Evolutionary conservation across 2,888 invertebrate species (phyloP).

Genomic region (Spilosoma lubricipeda): DNA sequence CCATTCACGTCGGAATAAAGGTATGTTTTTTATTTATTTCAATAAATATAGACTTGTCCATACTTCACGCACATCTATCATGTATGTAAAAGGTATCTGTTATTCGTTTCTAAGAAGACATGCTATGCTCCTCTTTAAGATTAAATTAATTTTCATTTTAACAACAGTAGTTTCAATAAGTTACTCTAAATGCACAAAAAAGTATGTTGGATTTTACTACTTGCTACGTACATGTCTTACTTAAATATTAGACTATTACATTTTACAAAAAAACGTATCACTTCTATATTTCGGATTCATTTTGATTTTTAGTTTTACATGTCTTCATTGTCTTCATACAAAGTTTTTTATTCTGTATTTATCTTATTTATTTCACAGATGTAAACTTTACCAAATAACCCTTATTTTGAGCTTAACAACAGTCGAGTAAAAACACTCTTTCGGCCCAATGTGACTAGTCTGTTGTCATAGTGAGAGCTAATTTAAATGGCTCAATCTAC

Average conservation of each 20-base stretch:
- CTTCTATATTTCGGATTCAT: neutral
- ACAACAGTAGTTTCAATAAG: neutral
- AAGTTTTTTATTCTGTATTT: too few species aligned
- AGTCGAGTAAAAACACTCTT: too few species aligned
- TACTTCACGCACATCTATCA: neutral
- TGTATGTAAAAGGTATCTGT: neutral
- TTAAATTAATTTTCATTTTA: neutral
- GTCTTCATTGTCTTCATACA: neutral
- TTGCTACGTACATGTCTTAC: neutral
- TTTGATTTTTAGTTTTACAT: neutral
- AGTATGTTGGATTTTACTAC: neutral
- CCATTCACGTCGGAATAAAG: conserved; percentile 89
- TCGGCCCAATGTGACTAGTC: neutral
- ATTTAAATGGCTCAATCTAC: neutral
- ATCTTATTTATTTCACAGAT: too few species aligned
- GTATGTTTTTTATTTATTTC: conserved; percentile 60
- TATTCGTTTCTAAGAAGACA: neutral
- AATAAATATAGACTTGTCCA: neutral
- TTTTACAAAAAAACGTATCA: neutral
- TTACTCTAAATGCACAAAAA: neutral
- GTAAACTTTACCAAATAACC: neutral
- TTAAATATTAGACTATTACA: neutral
- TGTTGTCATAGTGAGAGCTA: neutral
- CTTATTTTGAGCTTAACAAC: neutral
- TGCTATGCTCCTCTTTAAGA: neutral